These are phyloP conservation scores for Entomobrya proxima DNA, from an alignment of 2,888 invertebrate species.

Conservation along the genomic window DNA sequence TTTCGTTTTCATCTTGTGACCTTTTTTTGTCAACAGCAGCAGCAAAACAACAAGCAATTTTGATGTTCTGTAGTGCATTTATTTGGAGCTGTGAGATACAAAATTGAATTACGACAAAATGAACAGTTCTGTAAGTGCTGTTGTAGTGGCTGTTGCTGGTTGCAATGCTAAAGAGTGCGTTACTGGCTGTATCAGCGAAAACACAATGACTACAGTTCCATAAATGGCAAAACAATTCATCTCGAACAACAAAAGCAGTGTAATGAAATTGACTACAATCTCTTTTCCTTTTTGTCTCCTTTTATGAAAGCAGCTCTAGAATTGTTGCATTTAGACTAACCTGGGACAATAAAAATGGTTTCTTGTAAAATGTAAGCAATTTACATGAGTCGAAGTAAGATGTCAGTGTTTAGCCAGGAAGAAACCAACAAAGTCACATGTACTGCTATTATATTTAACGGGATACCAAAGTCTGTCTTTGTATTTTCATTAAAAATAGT, in stretches of 20 bases:
- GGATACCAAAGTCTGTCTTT: not conserved
- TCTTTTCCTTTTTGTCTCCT: slow-evolving; percentile 28
- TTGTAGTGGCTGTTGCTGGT: too few species aligned
- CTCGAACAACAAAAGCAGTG: slow-evolving; percentile 20
- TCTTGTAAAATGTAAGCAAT: not conserved
- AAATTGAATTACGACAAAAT: too few species aligned
- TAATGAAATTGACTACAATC: slow-evolving; percentile 32
- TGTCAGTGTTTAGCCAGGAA: not conserved
- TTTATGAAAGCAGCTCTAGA: not conserved
- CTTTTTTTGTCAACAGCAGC: not conserved
- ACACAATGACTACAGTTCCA: slow-evolving; percentile 30
- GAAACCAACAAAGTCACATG: not conserved
- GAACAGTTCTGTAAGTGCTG: too few species aligned
- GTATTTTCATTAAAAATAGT: not conserved
- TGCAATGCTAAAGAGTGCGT: too few species aligned
- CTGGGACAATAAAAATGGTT: not conserved
- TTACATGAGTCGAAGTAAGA: slow-evolving; percentile 7
- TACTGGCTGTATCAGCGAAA: not conserved
- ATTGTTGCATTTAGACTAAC: not conserved
- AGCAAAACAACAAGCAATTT: not conserved
- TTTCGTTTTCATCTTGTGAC: slow-evolving; percentile 32
- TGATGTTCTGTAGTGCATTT: not conserved
- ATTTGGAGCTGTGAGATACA: not conserved
- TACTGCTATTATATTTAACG: not conserved
- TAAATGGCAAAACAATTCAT: slow-evolving; percentile 41